Conservation (phyloP, 2,113 vertebrate genomes). For the Ginglymostoma cirratum region DNA sequence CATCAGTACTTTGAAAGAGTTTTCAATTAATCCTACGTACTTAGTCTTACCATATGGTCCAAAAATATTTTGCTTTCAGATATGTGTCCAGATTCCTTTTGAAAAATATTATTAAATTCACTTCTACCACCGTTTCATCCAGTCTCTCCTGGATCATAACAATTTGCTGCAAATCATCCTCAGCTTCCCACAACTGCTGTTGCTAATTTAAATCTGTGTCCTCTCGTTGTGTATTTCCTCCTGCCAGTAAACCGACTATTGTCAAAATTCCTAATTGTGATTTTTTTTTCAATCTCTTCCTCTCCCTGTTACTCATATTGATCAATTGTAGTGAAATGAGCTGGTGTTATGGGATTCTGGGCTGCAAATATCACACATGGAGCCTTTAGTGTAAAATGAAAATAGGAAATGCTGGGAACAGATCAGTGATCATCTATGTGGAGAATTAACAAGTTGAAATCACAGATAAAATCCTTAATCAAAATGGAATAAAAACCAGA, state of each 20-base stretch:
- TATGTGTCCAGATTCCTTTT: background rate
- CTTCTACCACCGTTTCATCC: background rate
- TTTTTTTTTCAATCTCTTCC: background rate
- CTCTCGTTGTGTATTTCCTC: background rate
- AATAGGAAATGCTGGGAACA: background rate
- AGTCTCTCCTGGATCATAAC: background rate
- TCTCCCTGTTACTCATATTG: background rate
- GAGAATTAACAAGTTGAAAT: background rate
- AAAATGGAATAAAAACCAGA: background rate
- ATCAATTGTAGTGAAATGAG: background rate
- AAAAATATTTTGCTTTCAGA: background rate
- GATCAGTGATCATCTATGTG: background rate
- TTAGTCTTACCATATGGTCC: background rate
- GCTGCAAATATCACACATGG: background rate
- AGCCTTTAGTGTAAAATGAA: background rate
- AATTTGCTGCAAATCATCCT: background rate
- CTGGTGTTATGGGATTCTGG: background rate
- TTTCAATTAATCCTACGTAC: background rate
- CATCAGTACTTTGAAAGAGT: background rate
- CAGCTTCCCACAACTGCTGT: background rate
- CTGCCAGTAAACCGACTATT: background rate
- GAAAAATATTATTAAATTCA: background rate
- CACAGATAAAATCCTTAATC: background rate
- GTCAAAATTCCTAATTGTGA: background rate
- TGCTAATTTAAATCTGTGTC: background rate